Conservation (phyloP, 2,113 vertebrate genomes). For the Probosciger aterrimus region DNA sequence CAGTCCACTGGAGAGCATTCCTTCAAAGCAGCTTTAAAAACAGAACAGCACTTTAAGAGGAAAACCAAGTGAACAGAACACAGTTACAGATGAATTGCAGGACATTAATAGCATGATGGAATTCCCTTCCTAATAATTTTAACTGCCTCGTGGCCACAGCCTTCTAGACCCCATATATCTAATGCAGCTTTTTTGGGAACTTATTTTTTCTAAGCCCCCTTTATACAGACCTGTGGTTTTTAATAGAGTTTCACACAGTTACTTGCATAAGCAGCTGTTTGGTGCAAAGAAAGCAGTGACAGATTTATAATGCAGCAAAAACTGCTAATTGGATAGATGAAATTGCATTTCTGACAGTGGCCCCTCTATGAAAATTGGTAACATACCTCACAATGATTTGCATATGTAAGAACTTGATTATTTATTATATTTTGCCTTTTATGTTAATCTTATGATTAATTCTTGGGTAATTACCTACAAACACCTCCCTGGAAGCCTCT, state of each 20-base stretch:
- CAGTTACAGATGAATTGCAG: constrained; percentile 69
- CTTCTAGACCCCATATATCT: not conserved
- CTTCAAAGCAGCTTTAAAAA: constrained; percentile 81
- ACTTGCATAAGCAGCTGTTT: constrained; percentile 67
- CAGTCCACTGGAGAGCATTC: constrained; percentile 80
- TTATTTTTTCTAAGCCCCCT: not conserved
- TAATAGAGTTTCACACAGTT: constrained; percentile 68
- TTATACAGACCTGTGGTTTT: constrained; percentile 58
- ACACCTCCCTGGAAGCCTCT: constrained; percentile 48
- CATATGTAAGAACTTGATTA: constrained; percentile 28
- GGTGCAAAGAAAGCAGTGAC: constrained; percentile 61
- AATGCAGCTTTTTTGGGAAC: not conserved
- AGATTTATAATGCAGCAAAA: constrained; percentile 73
- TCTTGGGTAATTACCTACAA: constrained; percentile 51
- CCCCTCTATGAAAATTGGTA: constrained; percentile 57
- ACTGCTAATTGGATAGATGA: constrained; percentile 73
- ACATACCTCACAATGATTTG: constrained; percentile 65
- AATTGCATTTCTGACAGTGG: constrained; percentile 71
- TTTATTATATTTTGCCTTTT: constrained; percentile 35
- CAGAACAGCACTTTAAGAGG: constrained; percentile 70
- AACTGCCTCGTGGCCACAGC: constrained; percentile 43
- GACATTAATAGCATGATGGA: constrained; percentile 52
- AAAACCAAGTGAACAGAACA: constrained; percentile 49
- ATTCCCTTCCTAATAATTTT: constrained; percentile 51
- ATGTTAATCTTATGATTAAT: constrained; percentile 62